Evolutionary conservation across 2,888 invertebrate genomes (phyloP).

Genomic region (Chloroclysta siterata): DNA sequence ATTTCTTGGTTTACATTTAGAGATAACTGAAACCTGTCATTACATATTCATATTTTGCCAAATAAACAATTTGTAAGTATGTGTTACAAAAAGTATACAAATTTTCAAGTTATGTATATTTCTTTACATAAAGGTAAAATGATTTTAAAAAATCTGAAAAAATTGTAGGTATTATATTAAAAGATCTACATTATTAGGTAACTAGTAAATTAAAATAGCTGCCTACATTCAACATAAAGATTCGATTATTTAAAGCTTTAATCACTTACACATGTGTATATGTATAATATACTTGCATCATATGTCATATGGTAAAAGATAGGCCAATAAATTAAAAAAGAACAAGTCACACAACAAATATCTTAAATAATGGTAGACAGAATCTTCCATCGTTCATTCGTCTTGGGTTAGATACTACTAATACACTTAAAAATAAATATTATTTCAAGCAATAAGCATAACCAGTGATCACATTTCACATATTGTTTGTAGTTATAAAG

Average conservation of each 20-base stretch:
- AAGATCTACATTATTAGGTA: neutral
- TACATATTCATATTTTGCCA: neutral
- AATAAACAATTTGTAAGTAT: slow-evolving; percentile 8
- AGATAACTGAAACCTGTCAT: neutral
- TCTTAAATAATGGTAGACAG: neutral
- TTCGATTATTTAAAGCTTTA: slow-evolving; percentile 33
- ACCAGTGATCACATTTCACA: neutral
- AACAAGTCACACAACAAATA: neutral
- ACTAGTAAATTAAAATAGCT: slow-evolving; percentile 15
- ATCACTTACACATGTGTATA: slow-evolving; percentile 30
- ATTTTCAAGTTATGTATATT: neutral
- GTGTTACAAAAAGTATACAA: neutral
- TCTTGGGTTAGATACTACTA: neutral
- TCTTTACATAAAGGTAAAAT: no score
- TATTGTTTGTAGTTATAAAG: no score
- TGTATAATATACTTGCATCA: slow-evolving; percentile 9
- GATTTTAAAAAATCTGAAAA: no score
- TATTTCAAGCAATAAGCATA: neutral
- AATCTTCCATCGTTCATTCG: neutral
- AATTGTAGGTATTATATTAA: neutral
- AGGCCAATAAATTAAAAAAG: neutral
- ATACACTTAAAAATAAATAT: neutral
- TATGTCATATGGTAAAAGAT: neutral
- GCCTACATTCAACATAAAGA: slow-evolving; percentile 19
- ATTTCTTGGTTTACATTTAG: slow-evolving; percentile 7